phyloP scores from a whole-genome alignment of 2,113 vertebrate genomes.

The Cygnus buccinator region DNA sequence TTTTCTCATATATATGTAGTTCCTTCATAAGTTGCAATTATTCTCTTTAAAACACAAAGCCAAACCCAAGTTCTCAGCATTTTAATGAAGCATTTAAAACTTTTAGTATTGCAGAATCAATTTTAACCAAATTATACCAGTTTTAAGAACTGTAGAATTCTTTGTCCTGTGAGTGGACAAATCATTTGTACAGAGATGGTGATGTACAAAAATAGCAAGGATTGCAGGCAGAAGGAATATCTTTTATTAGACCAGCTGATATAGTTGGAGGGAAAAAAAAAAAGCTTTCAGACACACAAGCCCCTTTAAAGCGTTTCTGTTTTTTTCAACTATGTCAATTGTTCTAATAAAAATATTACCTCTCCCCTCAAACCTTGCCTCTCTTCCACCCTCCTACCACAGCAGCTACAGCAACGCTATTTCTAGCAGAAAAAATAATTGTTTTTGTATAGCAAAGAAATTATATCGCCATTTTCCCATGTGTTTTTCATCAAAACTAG shows the following conservation, averaged over 20 bases:
- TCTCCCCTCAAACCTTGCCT: not conserved
- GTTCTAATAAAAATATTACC: constrained; percentile 26
- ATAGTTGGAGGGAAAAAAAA: not conserved
- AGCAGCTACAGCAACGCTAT: not conserved
- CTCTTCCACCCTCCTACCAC: not conserved
- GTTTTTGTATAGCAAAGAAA: not conserved
- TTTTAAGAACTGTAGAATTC: not conserved
- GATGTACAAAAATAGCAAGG: not conserved
- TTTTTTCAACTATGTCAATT: not conserved
- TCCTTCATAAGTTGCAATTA: not conserved
- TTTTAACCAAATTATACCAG: not conserved
- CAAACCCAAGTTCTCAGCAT: not conserved
- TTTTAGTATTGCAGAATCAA: not conserved
- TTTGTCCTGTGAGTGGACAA: not conserved
- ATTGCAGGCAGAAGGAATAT: not conserved
- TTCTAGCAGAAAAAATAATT: not conserved
- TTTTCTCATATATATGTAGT: not conserved
- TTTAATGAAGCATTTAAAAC: not conserved
- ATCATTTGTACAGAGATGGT: not conserved
- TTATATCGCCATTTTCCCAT: not conserved
- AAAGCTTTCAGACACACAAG: not conserved
- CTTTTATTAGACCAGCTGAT: constrained; percentile 4
- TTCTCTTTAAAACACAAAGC: not conserved
- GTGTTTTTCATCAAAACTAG: constrained; percentile 9
- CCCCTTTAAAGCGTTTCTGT: not conserved